These are phyloP conservation scores for Drosophila repletoides DNA, from an alignment of 1,140 invertebrate genomes.

Conservation along the genomic window DNA sequence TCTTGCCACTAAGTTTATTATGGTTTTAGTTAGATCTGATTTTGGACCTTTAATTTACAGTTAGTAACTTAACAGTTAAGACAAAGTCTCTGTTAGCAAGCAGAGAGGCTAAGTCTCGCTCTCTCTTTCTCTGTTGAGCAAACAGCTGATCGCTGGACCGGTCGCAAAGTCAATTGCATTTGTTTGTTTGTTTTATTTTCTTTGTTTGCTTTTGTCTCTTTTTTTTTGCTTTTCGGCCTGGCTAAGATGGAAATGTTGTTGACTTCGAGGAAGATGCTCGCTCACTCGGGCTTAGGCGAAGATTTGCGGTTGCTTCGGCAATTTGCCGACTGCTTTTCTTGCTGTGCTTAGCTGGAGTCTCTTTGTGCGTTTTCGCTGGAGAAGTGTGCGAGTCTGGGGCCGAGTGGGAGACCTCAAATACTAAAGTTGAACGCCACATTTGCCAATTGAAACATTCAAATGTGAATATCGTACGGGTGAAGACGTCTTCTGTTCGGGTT, in stretches of 20 bases:
- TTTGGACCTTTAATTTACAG: neutral
- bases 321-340: constrained; percentile 43
- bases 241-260: constrained; percentile 50
- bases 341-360: constrained; percentile 36
- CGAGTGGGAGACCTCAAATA: constrained; percentile 57
- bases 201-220: constrained; percentile 26
- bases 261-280: constrained; percentile 51
- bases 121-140: neutral
- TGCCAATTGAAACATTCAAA: constrained; percentile 82
- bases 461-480: constrained; percentile 82
- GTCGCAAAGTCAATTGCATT: constrained; percentile 52
- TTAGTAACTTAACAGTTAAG: constrained; percentile 1
- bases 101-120: neutral
- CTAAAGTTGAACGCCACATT: constrained; percentile 80
- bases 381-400: constrained; percentile 42
- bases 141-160: constrained; percentile 64
- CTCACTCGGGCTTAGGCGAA: constrained; percentile 34
- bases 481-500: constrained; percentile 78
- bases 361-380: constrained; percentile 55
- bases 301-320: constrained; percentile 38
- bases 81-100: neutral
- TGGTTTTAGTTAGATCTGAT: too few species aligned
- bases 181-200: constrained; percentile 31
- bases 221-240: constrained; percentile 10
- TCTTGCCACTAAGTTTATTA: too few species aligned